These are phyloP conservation scores for Panagrolaimus sp. DNA, from an alignment of 1,140 invertebrate species.

Conservation along the genomic window DNA sequence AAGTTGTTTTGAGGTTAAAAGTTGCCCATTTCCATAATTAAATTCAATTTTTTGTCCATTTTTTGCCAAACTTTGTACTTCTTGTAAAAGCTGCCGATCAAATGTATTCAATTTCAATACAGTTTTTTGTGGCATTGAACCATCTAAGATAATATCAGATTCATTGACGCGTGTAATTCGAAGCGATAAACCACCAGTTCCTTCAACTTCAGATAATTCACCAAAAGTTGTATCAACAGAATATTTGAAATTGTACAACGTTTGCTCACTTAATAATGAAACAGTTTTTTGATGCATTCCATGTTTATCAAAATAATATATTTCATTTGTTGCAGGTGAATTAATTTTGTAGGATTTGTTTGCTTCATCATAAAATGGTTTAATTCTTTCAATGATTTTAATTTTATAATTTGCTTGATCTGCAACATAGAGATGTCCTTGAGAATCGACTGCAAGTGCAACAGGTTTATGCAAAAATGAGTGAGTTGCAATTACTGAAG, in stretches of 20 bases:
- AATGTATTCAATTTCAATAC: not conserved
- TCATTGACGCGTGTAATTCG: not conserved
- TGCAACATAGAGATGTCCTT: slow-evolving; percentile 4
- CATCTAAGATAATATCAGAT: not conserved
- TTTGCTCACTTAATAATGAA: not conserved
- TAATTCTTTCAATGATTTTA: not conserved
- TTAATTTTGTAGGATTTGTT: not conserved
- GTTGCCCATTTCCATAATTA: not conserved
- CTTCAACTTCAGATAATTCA: not conserved
- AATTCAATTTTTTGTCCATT: not conserved
- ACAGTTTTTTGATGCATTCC: not conserved
- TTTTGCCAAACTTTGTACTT: not conserved
- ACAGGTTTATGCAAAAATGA: slow-evolving; percentile 10
- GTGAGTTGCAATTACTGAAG: not conserved
- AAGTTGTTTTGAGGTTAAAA: not conserved
- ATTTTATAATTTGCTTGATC: slow-evolving; percentile 13
- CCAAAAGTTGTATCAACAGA: slow-evolving; percentile 6
- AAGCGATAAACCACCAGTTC: not conserved
- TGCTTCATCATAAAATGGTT: not conserved
- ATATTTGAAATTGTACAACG: not conserved
- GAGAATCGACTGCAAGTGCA: not conserved
- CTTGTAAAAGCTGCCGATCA: not conserved
- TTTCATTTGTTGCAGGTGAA: slow-evolving; percentile 12
- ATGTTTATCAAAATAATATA: slow-evolving; percentile 6
- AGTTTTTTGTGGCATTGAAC: slow-evolving; percentile 6